Evolutionary conservation across 2,888 invertebrate genomes (phyloP).

Genomic region (Clistopyga incitator): DNA sequence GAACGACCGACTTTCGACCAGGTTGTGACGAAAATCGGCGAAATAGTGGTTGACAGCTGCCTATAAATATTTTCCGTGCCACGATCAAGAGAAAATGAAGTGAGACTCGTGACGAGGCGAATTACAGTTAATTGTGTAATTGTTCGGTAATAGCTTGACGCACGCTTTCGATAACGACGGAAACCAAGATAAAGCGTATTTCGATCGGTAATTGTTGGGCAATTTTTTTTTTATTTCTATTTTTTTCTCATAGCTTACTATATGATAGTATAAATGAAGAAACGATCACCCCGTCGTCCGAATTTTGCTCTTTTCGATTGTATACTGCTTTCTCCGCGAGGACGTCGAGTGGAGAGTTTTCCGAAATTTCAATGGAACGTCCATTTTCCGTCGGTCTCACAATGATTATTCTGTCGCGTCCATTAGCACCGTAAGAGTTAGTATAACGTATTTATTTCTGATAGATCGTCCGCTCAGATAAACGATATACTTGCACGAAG

Average conservation of each 20-base stretch:
- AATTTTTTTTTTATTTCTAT: too few relatives aligned
- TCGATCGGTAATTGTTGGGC: not conserved
- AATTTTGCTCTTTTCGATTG: slow-evolving; percentile 10
- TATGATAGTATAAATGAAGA: not conserved
- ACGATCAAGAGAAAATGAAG: not conserved
- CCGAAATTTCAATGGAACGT: slow-evolving; percentile 57
- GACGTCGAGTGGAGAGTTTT: slow-evolving; percentile 36
- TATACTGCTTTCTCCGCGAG: not conserved
- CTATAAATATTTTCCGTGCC: slow-evolving; percentile 69
- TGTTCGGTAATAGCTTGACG: slow-evolving; percentile 41
- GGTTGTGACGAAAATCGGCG: slow-evolving; percentile 85
- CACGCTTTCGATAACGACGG: slow-evolving; percentile 24
- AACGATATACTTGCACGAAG: slow-evolving; percentile 4
- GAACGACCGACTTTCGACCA: slow-evolving; percentile 89
- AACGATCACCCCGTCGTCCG: slow-evolving; percentile 11
- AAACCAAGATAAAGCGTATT: not conserved
- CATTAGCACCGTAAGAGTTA: slow-evolving; percentile 77
- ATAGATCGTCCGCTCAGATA: slow-evolving; percentile 72
- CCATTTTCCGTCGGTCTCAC: slow-evolving; percentile 67
- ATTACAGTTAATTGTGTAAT: slow-evolving; percentile 64
- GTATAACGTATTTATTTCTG: slow-evolving; percentile 74
- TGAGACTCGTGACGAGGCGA: slow-evolving; percentile 30
- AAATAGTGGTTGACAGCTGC: slow-evolving; percentile 83
- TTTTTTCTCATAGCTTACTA: slow-evolving; percentile 39
- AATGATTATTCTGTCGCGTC: slow-evolving; percentile 77